phyloP scores from a whole-genome alignment of 2,797 vertebrate genomes.

The Neolamprologus multifasciatus region DNA sequence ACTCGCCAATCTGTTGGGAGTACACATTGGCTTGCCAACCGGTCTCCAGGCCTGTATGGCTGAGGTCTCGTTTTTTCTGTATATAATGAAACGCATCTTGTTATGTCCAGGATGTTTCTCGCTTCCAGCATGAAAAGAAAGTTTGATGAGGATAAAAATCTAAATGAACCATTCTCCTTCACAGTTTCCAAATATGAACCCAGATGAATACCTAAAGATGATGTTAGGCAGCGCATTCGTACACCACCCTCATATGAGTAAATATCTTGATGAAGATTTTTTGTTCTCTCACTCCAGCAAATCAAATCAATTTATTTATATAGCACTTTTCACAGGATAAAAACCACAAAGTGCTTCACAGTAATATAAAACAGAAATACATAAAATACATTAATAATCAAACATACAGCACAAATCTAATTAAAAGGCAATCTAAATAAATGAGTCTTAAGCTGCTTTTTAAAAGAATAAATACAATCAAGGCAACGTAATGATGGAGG shows the following conservation, averaged over 20 bases:
- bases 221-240: neutral
- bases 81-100: accelerated
- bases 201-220: neutral
- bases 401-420: no score
- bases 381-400: no score
- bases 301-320: no score
- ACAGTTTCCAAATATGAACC: neutral
- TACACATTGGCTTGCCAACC: neutral
- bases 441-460: no score
- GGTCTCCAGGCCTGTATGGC: neutral
- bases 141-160: neutral
- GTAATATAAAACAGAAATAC: no score
- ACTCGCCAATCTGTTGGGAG: neutral
- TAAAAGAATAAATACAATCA: no score
- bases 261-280: neutral
- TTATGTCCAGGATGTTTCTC: neutral
- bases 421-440: no score
- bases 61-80: neutral
- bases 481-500: no score
- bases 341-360: no score
- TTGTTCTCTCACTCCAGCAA: neutral
- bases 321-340: no score
- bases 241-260: neutral
- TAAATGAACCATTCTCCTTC: neutral
- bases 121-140: neutral